Evolutionary conservation across 1,140 invertebrate genomes (phyloP), one percentile per base, ranked within the genome.

Genomic region (Cotesia chilonis): DNA sequence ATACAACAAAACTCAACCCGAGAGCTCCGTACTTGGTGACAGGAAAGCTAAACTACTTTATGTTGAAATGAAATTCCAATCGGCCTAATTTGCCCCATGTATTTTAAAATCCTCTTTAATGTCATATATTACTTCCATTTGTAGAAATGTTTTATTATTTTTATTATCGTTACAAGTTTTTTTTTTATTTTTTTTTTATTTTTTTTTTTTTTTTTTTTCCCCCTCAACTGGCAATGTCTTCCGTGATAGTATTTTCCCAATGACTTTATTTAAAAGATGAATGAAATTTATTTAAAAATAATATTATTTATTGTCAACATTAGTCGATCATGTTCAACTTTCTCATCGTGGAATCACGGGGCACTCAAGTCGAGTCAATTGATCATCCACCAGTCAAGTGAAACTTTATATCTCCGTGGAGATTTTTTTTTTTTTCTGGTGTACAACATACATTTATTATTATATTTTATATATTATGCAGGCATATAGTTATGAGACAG

Each of bases 11-110:
- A 10, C 10, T 0, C 28, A 28, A 47, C 10, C 36, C 81, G 76
- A 74, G 57, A 73, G 57, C 72, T 68, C 80, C 81, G 77, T 82
- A 82, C 75, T 82, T 81, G 81, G 80, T 59, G 75, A 77, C 78
- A 81, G 71, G 81, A 81, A 82, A 82, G 79, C 76, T 75, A 74
- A 73, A 76, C 37, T 65, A 71, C 59, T 51, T 38, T 64, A 61
- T 72, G 61, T 72, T 76, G 68, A 76, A 79, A 77, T 82, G 75
- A 81, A 81, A 81, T 81, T 38, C 41, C 41, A 47, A 47, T 47
- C 41, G 41, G 41, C 41, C 41, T 47, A 47, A 47, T 47, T 47
- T 47, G 41, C 41, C 6, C 41, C 41, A 36, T 20, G 54, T 55
- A n/a, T 55, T 55, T 14, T 9, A 47, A 47, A 47, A 47, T 47